These are phyloP conservation scores for Drosophila picticornis DNA, from an alignment of 2,888 invertebrate species.

Conservation along the genomic window DNA sequence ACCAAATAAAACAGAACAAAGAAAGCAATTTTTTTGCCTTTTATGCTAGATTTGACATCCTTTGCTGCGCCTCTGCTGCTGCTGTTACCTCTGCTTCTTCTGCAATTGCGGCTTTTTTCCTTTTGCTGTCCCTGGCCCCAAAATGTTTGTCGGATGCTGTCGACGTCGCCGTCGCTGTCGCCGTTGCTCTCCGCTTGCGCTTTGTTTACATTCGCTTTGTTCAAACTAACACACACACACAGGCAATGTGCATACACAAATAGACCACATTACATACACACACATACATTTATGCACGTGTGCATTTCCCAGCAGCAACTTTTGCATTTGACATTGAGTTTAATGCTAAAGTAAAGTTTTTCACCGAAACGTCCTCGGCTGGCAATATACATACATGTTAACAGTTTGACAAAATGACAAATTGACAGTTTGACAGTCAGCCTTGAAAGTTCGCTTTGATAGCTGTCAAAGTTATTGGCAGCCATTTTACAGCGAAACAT, in stretches of 20 bases:
- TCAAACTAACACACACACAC: constrained; percentile 48
- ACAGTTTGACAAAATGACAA: background rate
- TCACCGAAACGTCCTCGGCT: background rate
- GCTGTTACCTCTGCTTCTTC: constrained; percentile 39
- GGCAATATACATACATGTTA: background rate
- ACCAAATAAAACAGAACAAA: constrained; percentile 43
- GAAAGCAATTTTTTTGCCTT: constrained; percentile 9
- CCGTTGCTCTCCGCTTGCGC: constrained; percentile 45
- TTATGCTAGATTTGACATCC: constrained; percentile 69
- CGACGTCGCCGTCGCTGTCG: constrained; percentile 39
- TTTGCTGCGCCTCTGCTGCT: constrained; percentile 48
- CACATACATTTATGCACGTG: constrained; percentile 17
- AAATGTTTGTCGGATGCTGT: constrained; percentile 66
- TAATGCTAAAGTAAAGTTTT: constrained; percentile 10
- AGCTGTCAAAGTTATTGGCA: background rate
- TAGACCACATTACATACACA: constrained; percentile 22
- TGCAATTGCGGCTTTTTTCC: constrained; percentile 40
- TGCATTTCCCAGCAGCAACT: constrained; percentile 34
- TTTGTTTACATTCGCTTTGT: constrained; percentile 76
- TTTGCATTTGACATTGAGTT: constrained; percentile 35
- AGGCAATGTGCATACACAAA: constrained; percentile 50
- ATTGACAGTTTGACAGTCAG: background rate
- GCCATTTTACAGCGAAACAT: background rate
- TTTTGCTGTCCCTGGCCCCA: constrained; percentile 74
- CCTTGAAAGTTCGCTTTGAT: background rate